Evolutionary conservation across 2,888 invertebrate species (phyloP).

Genomic region (Cephus pygmeus): DNA sequence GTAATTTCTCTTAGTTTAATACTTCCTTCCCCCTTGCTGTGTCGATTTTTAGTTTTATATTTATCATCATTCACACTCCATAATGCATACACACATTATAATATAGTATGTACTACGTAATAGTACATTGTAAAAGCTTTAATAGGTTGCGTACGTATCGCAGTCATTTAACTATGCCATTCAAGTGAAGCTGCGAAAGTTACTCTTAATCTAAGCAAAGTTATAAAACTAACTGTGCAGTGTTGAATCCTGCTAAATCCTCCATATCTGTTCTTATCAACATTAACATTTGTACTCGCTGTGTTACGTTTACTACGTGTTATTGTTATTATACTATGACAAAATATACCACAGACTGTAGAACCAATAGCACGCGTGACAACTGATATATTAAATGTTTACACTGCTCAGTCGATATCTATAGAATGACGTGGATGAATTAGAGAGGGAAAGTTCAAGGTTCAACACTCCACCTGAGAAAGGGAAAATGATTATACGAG

Average conservation of each 20-base stretch:
- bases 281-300: background rate
- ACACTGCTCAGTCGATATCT: background rate
- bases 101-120: background rate
- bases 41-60: background rate
- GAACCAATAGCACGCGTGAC: background rate
- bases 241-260: background rate
- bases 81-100: background rate
- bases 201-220: background rate
- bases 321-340: background rate
- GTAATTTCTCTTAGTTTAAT: background rate
- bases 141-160: background rate
- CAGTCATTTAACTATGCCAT: background rate
- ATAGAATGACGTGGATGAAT: background rate
- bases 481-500: background rate
- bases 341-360: background rate
- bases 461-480: background rate
- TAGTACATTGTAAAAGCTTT: background rate
- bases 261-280: background rate
- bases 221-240: background rate
- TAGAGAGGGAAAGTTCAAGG: background rate
- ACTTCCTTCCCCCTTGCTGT: background rate
- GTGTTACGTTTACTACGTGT: background rate
- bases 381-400: background rate
- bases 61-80: background rate
- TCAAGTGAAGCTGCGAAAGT: background rate